Base-by-base conservation (phyloP, 2,888 invertebrate genomes). In the Tiliacea aurago region DNA sequence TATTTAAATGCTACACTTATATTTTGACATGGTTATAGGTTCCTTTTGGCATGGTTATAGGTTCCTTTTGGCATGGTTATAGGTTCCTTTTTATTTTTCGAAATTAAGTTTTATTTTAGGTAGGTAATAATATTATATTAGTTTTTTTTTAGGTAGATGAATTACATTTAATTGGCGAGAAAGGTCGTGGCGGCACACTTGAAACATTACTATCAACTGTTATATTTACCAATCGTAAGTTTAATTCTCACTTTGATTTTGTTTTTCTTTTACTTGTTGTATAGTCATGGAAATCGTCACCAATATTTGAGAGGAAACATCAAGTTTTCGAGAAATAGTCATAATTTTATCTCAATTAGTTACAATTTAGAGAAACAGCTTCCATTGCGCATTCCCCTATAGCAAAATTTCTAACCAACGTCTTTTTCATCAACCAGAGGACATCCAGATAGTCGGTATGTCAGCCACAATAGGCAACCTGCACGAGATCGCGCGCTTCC, bases 381-480 rank as follows among this genome's bases (percentile, higher is more conserved):
- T 37, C 28, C 28, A 2, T 28, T 2, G 28, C 28, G 28, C 28
- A 28, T 28, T 28, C 37, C 37, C 37, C 37, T 37, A 4, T 4
- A 37, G 4, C 37, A 6, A 37, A 37, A 37, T 37, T 37, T 4
- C 37, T 37, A 5, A 37, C 4, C 37, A 37, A 37, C 37, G 37
- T 5, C 37, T 37, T 37, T 37, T 4, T 37, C 28, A 4, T 13
- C 11, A 5, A 33, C 20, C 86, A 95, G 95, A 93, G 72, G 91
- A 90, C 76, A 97, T 98, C 76, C 99, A 99, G 92, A 98, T 99
- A 74, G 97, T 99, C 28, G 99, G 99, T 37, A 99, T 99, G 99
- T 99, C 99, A 93, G 99, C 99, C 0, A 99, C 99, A 0, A 98
- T 99, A 86, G 99, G 98, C 74, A 99, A 99, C 94, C 95, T 99